These are phyloP conservation scores for Clarias batrachus DNA, from an alignment of 2,113 vertebrate species.

Conservation along the genomic window DNA sequence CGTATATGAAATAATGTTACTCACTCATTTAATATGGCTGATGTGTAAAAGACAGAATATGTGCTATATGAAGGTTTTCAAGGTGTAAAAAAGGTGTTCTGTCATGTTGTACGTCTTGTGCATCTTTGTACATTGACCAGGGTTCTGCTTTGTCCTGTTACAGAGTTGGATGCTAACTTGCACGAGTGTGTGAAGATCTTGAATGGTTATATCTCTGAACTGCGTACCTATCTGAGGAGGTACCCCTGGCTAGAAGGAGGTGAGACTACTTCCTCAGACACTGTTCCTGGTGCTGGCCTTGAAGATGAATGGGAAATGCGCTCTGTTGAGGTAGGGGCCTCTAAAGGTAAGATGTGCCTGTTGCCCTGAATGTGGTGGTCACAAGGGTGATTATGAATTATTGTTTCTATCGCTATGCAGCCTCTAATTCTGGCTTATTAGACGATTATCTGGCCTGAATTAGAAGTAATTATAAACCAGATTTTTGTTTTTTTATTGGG, in stretches of 20 bases:
- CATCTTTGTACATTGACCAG: not conserved
- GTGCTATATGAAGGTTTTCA: not conserved
- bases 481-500: not conserved
- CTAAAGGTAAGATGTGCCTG: not conserved
- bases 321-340: constrained; percentile 59
- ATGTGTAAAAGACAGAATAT: not conserved
- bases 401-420: not conserved
- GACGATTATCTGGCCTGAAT: not conserved
- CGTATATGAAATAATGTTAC: not conserved
- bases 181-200: constrained; percentile 78
- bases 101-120: not conserved
- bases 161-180: constrained; percentile 77
- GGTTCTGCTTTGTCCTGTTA: constrained; percentile 32
- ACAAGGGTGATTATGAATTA: not conserved
- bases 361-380: not conserved
- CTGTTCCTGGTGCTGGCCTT: not conserved
- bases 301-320: constrained; percentile 62
- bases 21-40: not conserved
- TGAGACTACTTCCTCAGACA: not conserved
- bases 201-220: constrained; percentile 79
- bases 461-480: not conserved
- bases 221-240: constrained; percentile 84
- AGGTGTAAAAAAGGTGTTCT: not conserved
- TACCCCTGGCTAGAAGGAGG: constrained; percentile 69
- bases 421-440: not conserved